These are phyloP conservation scores for Mesorhabditis sp. DNA, from an alignment of 2,888 invertebrate species.

Conservation along the genomic window DNA sequence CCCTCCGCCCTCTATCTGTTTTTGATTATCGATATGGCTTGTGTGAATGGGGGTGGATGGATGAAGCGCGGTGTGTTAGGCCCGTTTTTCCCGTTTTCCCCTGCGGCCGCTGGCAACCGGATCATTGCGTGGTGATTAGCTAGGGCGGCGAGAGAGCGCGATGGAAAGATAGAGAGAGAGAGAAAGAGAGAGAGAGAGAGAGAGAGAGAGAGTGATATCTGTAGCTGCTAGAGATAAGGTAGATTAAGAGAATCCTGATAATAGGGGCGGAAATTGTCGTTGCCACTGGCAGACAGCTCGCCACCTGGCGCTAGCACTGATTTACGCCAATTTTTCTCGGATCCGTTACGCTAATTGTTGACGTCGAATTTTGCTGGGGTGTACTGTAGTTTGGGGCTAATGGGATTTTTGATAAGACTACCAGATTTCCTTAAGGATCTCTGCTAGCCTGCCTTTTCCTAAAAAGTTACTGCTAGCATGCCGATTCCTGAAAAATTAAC, in stretches of 20 bases:
- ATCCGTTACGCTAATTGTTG: too few species aligned
- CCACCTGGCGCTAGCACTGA: too few species aligned
- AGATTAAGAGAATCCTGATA: constrained; percentile 8
- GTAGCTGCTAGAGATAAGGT: not conserved
- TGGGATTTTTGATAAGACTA: too few species aligned
- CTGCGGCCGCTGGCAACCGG: not conserved
- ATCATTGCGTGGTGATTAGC: constrained; percentile 8
- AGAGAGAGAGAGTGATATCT: constrained; percentile 8
- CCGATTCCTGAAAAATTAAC: too few species aligned
- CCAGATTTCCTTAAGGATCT: too few species aligned
- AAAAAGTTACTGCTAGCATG: too few species aligned
- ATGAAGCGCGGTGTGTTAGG: not conserved
- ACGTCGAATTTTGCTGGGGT: too few species aligned
- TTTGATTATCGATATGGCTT: not conserved
- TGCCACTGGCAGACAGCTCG: not conserved
- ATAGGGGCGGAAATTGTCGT: not conserved
- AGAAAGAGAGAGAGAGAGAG: constrained; percentile 12
- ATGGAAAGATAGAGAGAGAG: not conserved
- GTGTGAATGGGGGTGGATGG: not conserved
- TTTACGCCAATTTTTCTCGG: not conserved
- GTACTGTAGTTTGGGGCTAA: too few species aligned
- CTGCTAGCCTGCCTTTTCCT: too few species aligned
- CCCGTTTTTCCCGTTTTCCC: not conserved
- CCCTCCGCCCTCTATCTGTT: constrained; percentile 19
- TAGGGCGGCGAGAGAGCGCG: not conserved